These are phyloP conservation scores for Eueremaeus valkanovi DNA, from an alignment of 2,888 invertebrate genomes.

Conservation along the genomic window DNA sequence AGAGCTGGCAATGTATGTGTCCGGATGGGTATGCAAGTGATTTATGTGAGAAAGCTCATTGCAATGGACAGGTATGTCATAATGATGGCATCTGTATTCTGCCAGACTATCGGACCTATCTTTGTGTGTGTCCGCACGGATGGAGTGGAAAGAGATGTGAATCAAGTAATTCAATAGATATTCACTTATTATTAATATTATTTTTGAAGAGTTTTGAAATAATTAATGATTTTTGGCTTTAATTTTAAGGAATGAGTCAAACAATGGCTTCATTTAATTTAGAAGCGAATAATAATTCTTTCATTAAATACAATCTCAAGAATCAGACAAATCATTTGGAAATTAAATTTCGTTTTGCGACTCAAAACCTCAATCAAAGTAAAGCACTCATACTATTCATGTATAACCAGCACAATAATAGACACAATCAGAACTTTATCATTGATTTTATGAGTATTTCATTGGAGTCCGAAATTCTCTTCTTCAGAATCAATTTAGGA, in stretches of 20 bases:
- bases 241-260: neutral
- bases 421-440: neutral
- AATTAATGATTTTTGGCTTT: neutral
- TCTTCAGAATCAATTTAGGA: constrained; percentile 33
- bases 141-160: constrained; percentile 32
- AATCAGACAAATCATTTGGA: constrained; percentile 36
- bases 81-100: constrained; percentile 36
- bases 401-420: neutral
- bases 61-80: constrained; percentile 4
- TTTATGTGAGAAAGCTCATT: constrained; percentile 28
- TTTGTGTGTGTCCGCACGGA: constrained; percentile 34
- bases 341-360: constrained; percentile 38
- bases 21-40: constrained; percentile 8
- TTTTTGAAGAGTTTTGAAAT: constrained; percentile 20
- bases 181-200: too few species aligned
- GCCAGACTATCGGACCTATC: neutral
- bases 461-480: neutral
- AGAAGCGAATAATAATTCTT: neutral
- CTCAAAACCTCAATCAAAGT: constrained; percentile 22
- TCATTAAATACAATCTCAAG: constrained; percentile 28
- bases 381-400: constrained; percentile 38
- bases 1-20: constrained; percentile 29
- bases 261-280: constrained; percentile 8
- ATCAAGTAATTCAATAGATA: constrained; percentile 14
- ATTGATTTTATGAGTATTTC: constrained; percentile 35